These are phyloP conservation scores for Diachrysia chrysitis DNA, from an alignment of 2,888 invertebrate species.

Conservation along the genomic window DNA sequence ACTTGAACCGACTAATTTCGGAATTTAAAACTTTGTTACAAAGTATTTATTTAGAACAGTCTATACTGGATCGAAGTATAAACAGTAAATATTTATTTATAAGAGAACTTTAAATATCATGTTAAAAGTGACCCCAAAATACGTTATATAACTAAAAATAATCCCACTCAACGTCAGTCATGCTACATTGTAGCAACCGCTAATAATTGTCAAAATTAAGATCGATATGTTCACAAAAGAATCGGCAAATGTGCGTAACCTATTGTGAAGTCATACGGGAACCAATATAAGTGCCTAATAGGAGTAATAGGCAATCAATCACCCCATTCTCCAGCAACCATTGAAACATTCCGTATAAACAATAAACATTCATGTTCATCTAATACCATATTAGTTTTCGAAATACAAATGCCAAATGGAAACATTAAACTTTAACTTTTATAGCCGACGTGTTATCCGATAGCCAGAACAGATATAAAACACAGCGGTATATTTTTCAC, in stretches of 20 bases:
- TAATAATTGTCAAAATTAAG: constrained; percentile 46
- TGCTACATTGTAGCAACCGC: constrained; percentile 12
- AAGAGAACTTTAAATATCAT: not conserved
- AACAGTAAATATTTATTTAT: not conserved
- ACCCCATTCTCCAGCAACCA: constrained; percentile 35
- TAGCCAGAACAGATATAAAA: constrained; percentile 42
- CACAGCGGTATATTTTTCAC: constrained; percentile 45
- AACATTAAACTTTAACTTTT: constrained; percentile 38
- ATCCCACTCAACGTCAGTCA: constrained; percentile 10
- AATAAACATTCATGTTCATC: constrained; percentile 24
- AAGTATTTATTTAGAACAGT: not conserved
- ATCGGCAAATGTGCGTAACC: constrained; percentile 31
- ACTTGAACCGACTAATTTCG: not conserved
- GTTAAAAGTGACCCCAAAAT: not conserved
- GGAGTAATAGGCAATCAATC: constrained; percentile 43
- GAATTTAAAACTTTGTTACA: not conserved
- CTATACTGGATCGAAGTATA: not conserved
- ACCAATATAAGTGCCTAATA: constrained; percentile 16
- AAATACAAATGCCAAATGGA: constrained; percentile 23
- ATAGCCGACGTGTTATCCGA: constrained; percentile 37
- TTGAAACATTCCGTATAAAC: constrained; percentile 21
- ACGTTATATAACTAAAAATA: constrained; percentile 6
- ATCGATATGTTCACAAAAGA: constrained; percentile 41
- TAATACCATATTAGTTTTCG: constrained; percentile 27
- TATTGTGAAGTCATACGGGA: constrained; percentile 48